phyloP scores from a whole-genome alignment of 2,113 vertebrate genomes.

The Polypterus bichir region DNA sequence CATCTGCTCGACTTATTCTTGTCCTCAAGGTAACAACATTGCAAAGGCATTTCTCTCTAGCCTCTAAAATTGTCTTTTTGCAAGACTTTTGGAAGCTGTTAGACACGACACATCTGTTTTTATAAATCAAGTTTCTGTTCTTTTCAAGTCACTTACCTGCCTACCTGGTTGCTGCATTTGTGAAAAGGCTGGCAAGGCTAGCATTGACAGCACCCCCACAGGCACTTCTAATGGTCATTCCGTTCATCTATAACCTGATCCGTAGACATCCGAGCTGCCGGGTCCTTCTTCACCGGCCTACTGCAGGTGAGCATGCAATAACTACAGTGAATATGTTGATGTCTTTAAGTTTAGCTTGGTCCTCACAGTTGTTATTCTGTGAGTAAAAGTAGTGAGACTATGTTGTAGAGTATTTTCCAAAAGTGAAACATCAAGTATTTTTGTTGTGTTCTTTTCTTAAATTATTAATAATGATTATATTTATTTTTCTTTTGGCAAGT shows the following conservation, averaged over 20 bases:
- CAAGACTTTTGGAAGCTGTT: neutral
- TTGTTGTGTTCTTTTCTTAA: too few relatives aligned
- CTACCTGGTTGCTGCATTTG: slow-evolving; percentile 83
- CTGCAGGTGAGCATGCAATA: slow-evolving; percentile 17
- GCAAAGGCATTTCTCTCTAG: neutral
- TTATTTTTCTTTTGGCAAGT: too few relatives aligned
- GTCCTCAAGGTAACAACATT: slow-evolving; percentile 73
- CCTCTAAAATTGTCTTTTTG: neutral
- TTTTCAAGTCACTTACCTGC: slow-evolving; percentile 70
- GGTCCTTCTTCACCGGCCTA: slow-evolving; percentile 71
- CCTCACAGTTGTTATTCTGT: neutral
- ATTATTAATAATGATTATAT: too few relatives aligned
- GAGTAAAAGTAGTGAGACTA: neutral
- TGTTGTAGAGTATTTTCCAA: too few relatives aligned
- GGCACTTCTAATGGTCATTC: slow-evolving; percentile 70
- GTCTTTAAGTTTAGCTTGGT: neutral
- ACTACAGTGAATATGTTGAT: neutral
- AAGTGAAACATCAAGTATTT: too few relatives aligned
- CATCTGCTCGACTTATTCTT: slow-evolving; percentile 76
- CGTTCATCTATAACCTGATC: slow-evolving; percentile 86
- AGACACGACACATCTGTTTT: too few relatives aligned
- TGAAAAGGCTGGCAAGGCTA: slow-evolving; percentile 76
- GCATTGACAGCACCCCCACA: slow-evolving; percentile 73
- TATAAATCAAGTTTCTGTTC: too few relatives aligned
- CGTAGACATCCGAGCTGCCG: slow-evolving; percentile 75